Conservation (phyloP, 1,140 invertebrate species). For the Nephotettix cincticeps region DNA sequence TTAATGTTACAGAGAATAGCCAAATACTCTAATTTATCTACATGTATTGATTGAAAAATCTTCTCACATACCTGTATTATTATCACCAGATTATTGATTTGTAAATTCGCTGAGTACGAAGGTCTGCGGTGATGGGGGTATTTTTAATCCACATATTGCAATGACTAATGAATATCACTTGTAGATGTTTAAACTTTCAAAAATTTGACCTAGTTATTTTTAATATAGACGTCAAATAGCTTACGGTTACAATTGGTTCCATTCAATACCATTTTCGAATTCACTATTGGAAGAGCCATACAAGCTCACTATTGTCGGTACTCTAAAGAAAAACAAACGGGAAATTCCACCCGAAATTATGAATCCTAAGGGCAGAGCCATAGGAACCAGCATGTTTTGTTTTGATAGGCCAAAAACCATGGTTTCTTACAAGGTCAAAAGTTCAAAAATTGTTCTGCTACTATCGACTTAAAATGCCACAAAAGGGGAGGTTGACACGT, state of each 20-base stretch:
- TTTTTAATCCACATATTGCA: too few relatives aligned
- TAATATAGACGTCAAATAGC: too few relatives aligned
- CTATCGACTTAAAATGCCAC: constrained; percentile 30
- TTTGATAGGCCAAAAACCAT: constrained; percentile 32
- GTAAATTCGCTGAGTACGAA: too few relatives aligned
- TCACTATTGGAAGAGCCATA: constrained; percentile 32
- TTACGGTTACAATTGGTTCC: constrained; percentile 45
- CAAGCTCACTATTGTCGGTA: constrained; percentile 39
- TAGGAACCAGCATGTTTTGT: constrained; percentile 33
- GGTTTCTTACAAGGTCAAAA: constrained; percentile 35
- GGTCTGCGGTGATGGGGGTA: too few relatives aligned
- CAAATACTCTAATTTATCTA: too few relatives aligned
- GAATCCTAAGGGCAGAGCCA: constrained; percentile 19
- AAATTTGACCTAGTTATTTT: too few relatives aligned
- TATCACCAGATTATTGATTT: too few relatives aligned
- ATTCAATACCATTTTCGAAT: constrained; percentile 31
- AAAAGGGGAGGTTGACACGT: constrained; percentile 46
- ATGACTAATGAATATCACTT: too few relatives aligned
- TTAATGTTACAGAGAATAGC: too few relatives aligned
- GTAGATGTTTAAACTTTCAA: too few relatives aligned
- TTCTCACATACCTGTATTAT: too few relatives aligned
- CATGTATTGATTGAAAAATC: too few relatives aligned
- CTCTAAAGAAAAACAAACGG: constrained; percentile 41
- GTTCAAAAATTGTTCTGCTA: constrained; percentile 34
- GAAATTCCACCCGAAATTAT: constrained; percentile 31